A percentile compares a stretch with the other conserved stretches of the same genome.
Conservation (phyloP, 2,797 vertebrate species). For the Pempheris klunzingeri region DNA sequence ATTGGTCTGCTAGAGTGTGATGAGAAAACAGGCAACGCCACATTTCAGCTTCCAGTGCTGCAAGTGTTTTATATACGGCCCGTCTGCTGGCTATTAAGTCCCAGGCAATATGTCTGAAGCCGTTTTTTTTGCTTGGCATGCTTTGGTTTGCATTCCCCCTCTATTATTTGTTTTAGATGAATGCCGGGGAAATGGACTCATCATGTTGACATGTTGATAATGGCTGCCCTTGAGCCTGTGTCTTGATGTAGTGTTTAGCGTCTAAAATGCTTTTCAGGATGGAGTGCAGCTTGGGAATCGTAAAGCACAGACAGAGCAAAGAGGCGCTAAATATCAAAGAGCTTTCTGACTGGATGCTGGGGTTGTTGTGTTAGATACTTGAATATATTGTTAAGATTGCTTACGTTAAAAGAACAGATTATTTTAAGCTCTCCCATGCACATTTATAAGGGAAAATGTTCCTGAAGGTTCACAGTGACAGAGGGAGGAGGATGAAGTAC, state of each 20-base stretch:
- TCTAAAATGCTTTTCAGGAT: conserved; percentile 73
- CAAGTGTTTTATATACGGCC: conserved; percentile 62
- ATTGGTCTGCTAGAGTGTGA: conserved; percentile 54
- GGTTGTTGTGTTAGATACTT: conserved; percentile 15
- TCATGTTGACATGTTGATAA: conserved; percentile 81
- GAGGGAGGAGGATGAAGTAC: neutral
- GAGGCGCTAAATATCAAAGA: conserved; percentile 39
- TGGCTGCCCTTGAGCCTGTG: conserved; percentile 80
- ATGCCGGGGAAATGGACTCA: conserved; percentile 78
- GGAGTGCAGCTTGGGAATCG: conserved; percentile 57
- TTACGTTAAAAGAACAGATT: conserved; percentile 15
- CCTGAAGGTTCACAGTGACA: neutral
- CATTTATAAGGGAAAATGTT: conserved; percentile 8
- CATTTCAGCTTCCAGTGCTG: conserved; percentile 40
- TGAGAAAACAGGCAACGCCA: conserved; percentile 20
- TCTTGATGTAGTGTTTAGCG: conserved; percentile 79
- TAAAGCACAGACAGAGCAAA: conserved; percentile 66
- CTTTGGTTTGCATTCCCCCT: conserved; percentile 50
- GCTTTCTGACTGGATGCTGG: conserved; percentile 19
- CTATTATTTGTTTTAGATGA: conserved; percentile 76
- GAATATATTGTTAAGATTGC: neutral
- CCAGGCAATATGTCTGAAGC: conserved; percentile 65
- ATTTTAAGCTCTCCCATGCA: conserved; percentile 12
- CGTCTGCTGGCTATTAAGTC: conserved; percentile 72
- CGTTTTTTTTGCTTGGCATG: conserved; percentile 49